Base-by-base conservation (phyloP, 2,888 invertebrate species). In the Spialia ferax region DNA sequence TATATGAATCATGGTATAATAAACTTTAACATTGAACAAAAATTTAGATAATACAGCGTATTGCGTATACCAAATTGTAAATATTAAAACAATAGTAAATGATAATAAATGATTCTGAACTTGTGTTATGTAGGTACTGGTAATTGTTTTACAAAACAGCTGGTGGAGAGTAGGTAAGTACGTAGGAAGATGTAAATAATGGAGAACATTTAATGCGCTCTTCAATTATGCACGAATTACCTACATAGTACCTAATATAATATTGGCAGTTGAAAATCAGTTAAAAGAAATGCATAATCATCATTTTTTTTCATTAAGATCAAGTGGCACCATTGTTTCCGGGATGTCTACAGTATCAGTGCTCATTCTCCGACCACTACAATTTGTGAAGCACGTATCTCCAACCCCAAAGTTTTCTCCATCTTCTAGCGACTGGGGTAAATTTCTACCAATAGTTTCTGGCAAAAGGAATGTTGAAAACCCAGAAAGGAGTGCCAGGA, bases 391-490 rank as follows among this genome's bases (percentile, higher is more conserved):
- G 85, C 96, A 97, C 4, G 96, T 97, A 80, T 98, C 97, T 11
- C 97, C 97, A 56, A 95, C 92, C 8, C 97, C 97, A 82, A 97
- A 98, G 73, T 95, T 95, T 83, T 98, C 98, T 0, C 98, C 98
- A 75, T 98, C 98, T 78, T 96, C 96, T 38, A 98, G 93, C 0
- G 96, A 96, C 79, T 98, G 97, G 0, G 97, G 97, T 95, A 98
- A 96, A 55, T 96, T 95, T 76, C 96, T 95, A 68, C 97, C 96
- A 72, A 97, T 89, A 0, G 98, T 98, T 92, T 98, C 97, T 3
- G 97, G 98, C 71, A 97, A 88, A 75, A 96, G 95, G 75, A 96
- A 95, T 0, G 96, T 95, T 72, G 96, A 94, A 68, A 96, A 94
- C 5, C 97, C 98, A 0, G 97, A 96, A 0, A 96, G 69, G 0